These are phyloP conservation scores for Tethya wilhelma DNA, from an alignment of 37 sponge, comb jelly and placozoan species.

Conservation along the genomic window DNA sequence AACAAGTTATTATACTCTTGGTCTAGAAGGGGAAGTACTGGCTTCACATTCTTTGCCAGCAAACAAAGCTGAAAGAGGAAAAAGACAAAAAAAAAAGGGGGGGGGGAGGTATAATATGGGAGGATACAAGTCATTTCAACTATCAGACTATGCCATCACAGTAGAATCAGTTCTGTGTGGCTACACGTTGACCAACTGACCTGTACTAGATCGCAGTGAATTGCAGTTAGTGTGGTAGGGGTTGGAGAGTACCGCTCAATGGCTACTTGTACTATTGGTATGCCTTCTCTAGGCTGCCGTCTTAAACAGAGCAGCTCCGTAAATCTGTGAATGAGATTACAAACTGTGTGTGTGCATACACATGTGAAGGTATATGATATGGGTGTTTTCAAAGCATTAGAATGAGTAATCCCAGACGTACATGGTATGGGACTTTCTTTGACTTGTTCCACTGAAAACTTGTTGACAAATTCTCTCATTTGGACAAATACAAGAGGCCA, in stretches of 20 bases:
- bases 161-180: too few species aligned
- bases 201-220: constrained; percentile 85
- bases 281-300: constrained; percentile 37
- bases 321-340: constrained; percentile 49
- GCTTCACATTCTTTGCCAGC: constrained; percentile 81
- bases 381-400: neutral
- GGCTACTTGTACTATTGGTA: constrained; percentile 40
- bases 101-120: neutral
- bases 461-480: constrained; percentile 32
- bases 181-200: constrained; percentile 37
- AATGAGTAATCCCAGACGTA: constrained; percentile 12
- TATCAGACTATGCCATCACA: too few species aligned
- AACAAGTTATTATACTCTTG: constrained; percentile 14
- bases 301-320: constrained; percentile 25
- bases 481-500: constrained; percentile 40
- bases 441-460: constrained; percentile 27
- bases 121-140: neutral
- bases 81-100: neutral
- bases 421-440: constrained; percentile 27
- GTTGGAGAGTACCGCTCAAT: constrained; percentile 49
- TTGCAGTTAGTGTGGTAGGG: constrained; percentile 67
- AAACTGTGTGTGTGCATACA: constrained; percentile 33
- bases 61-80: constrained; percentile 71
- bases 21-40: constrained; percentile 80
- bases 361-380: neutral